These are phyloP conservation scores for Pluvianellus socialis DNA, from an alignment of 2,113 vertebrate species.

Conservation along the genomic window DNA sequence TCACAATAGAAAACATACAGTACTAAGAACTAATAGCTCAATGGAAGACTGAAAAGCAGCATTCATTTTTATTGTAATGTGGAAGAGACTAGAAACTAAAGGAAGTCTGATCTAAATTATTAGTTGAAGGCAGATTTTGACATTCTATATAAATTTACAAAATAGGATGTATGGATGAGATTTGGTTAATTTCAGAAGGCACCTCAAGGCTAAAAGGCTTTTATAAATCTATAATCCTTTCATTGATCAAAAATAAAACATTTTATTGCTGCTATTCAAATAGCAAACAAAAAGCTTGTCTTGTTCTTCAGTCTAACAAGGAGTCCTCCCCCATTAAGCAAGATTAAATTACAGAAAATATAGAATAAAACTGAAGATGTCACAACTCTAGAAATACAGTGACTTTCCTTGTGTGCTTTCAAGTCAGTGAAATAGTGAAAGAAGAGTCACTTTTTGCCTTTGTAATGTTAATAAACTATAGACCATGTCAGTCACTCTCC, in stretches of 20 bases:
- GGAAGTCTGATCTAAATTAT: conserved; percentile 74
- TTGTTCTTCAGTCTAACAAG: conserved; percentile 74
- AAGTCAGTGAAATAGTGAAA: conserved; percentile 78
- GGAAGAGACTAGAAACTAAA: conserved; percentile 76
- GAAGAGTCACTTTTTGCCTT: conserved; percentile 77
- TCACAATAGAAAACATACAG: conserved; percentile 70
- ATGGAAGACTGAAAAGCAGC: conserved; percentile 78
- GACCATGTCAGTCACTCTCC: conserved; percentile 61
- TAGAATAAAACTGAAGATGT: conserved; percentile 74
- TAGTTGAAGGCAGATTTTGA: conserved; percentile 77
- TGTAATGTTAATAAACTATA: conserved; percentile 60
- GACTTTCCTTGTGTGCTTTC: conserved; percentile 82
- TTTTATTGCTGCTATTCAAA: conserved; percentile 91
- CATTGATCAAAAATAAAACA: conserved; percentile 80
- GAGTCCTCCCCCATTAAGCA: conserved; percentile 73
- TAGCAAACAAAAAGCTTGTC: conserved; percentile 82
- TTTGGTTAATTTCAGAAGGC: conserved; percentile 94
- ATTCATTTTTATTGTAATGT: conserved; percentile 75
- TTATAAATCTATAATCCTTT: conserved; percentile 87
- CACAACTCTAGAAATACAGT: conserved; percentile 68
- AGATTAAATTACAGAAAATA: conserved; percentile 74
- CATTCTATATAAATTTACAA: conserved; percentile 84
- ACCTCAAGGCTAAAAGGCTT: conserved; percentile 95
- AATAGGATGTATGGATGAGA: conserved; percentile 77
- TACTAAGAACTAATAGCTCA: conserved; percentile 75